These are phyloP conservation scores for Falco rusticolus DNA, from an alignment of 2,797 vertebrate species.

Conservation along the genomic window DNA sequence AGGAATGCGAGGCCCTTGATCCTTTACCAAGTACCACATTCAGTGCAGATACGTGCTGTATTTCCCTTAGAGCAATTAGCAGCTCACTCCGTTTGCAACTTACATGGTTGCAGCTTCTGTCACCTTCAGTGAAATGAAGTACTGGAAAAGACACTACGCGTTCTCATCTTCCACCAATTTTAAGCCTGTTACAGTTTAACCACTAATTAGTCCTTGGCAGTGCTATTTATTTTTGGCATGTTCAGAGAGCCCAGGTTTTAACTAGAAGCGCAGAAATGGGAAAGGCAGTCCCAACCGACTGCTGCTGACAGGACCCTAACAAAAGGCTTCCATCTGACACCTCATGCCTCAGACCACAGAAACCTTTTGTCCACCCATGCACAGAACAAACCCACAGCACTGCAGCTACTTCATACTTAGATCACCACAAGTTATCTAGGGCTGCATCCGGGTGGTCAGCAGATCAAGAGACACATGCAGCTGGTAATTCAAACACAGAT, in stretches of 20 bases:
- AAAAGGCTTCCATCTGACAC: not conserved
- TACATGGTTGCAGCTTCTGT: not conserved
- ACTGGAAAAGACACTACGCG: not conserved
- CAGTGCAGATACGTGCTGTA: not conserved
- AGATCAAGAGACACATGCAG: not conserved
- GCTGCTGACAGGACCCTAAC: not conserved
- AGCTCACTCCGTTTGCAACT: not conserved
- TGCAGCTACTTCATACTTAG: not conserved
- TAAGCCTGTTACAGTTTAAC: not conserved
- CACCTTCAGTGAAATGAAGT: not conserved
- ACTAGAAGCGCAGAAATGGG: not conserved
- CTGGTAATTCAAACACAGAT: not conserved
- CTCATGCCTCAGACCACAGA: not conserved
- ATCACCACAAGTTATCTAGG: not conserved
- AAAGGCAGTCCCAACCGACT: not conserved
- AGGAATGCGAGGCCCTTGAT: not conserved
- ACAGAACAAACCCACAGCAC: not conserved
- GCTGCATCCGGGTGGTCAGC: not conserved
- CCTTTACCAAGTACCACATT: not conserved
- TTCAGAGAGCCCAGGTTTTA: not conserved
- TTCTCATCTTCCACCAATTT: not conserved
- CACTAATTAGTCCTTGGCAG: not conserved
- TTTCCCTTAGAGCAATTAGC: not conserved
- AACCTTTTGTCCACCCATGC: fast-evolving
- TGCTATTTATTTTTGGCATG: not conserved